Evolutionary conservation across 2,113 vertebrate genomes (phyloP), one percentile per base, ranked within the genome.

Genomic region (Alaudala cheleensis): DNA sequence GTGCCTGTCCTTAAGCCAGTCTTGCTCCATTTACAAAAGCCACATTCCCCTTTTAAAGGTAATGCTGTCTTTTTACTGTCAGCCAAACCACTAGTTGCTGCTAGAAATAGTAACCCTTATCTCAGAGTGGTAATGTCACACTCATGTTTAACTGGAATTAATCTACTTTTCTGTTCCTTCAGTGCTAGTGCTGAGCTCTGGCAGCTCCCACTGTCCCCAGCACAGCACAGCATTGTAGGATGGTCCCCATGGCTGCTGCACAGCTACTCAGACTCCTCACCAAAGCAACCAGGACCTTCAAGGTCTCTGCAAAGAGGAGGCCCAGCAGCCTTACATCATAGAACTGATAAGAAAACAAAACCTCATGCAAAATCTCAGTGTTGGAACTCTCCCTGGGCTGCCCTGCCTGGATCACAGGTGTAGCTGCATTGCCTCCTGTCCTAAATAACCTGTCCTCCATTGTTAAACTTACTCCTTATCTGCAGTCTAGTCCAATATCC

Each of bases 381-480:
- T 53, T 57, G 79, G 49, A 24, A 71, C 11, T 26, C 26, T 44
- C 15, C 25, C 34, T 42, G 44, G 34, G 16, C 50, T 60, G 16
- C 23, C 49, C 33, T 83, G 31, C 11, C 4, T n/a, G 54, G 12
- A 76, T 19, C 2, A 0, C 45, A 82, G 34, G 44, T 3, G 0
- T 16, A 51, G 33, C 17, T 84, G 31, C 51, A 50, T 31, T 57
- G 28, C 11, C 14, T 72, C 13, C 28, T 76, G 39, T 60, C 24
- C 60, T 60, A 66, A 74, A 45, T 53, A 51, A 66, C 44, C 13
- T 45, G n/a, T 62, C n/a, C 26, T 81, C 47, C 58, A 31, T 16
- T 70, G 58, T 58, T 28, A 74, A 70, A 78, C 33, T 78, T 81
- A 58, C 5, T 81, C 47, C 33, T 58, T 64, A 64, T n/a, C 47